Evolutionary conservation across 2,888 invertebrate genomes (phyloP), one percentile per base, ranked within the genome.

Genomic region (Sminthurides aquaticus): DNA sequence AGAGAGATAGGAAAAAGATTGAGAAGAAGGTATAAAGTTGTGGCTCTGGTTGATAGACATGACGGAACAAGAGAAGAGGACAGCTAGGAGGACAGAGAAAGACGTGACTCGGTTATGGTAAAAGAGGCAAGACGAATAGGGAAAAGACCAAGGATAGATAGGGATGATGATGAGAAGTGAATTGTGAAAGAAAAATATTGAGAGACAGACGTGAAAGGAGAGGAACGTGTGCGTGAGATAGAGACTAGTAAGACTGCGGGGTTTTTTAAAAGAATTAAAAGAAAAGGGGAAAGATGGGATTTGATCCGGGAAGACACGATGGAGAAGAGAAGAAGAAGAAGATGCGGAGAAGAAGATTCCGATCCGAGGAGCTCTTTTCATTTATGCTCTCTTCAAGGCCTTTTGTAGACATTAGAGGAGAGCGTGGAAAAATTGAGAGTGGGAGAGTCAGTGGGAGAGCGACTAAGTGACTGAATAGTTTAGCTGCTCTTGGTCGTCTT

Each of bases 11-110:
- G n/a, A n/a, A n/a, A n/a, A n/a, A n/a, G n/a, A n/a, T n/a, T n/a
- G n/a, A n/a, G n/a, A n/a, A n/a, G n/a, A n/a, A n/a, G n/a, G n/a
- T n/a, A n/a, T n/a, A n/a, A n/a, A n/a, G n/a, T n/a, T n/a, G n/a
- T n/a, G n/a, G n/a, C n/a, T n/a, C n/a, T n/a, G n/a, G n/a, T n/a
- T n/a, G n/a, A n/a, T n/a, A n/a, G n/a, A n/a, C n/a, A n/a, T n/a
- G n/a, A n/a, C n/a, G n/a, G n/a, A n/a, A n/a, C n/a, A n/a, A n/a
- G n/a, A n/a, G n/a, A n/a, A n/a, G n/a, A n/a, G n/a, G n/a, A n/a
- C n/a, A n/a, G n/a, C n/a, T n/a, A 34, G 43, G 43, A 34, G 43
- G 56, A 56, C 24, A 56, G 15, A 34, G 43, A 52, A n/a, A 52
- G 24, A 22, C 24, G 24, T n/a, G n/a, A 52, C 24, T 20, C n/a